Evolutionary conservation across 1,140 invertebrate genomes (phyloP).

Genomic region (Plutomurus gul): DNA sequence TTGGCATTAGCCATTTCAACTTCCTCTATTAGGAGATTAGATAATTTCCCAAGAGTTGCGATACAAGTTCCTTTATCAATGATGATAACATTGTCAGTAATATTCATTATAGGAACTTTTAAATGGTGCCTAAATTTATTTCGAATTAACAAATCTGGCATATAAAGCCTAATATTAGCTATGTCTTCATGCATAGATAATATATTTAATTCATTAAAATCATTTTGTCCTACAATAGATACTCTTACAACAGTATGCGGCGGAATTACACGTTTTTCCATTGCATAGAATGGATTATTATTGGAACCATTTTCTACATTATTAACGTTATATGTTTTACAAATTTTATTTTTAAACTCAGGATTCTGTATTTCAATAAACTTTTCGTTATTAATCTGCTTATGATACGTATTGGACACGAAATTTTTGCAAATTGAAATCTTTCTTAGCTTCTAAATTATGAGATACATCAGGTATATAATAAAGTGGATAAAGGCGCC

Average conservation of each 20-base stretch:
- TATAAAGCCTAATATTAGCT: neutral
- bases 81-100: neutral
- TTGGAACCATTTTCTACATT: neutral
- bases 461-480: too few relatives aligned
- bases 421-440: too few relatives aligned
- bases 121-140: neutral
- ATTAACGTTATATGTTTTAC: too few relatives aligned
- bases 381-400: too few relatives aligned
- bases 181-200: neutral
- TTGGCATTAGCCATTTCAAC: too few relatives aligned
- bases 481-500: too few relatives aligned
- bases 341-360: too few relatives aligned
- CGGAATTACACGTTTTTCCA: neutral
- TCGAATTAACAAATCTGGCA: neutral
- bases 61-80: neutral
- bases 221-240: neutral
- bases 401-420: too few relatives aligned
- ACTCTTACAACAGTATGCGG: neutral
- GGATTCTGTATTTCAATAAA: too few relatives aligned
- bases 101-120: neutral
- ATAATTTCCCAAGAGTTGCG: neutral
- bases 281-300: neutral
- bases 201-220: neutral
- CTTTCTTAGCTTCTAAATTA: too few relatives aligned
- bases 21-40: neutral